phyloP scores from a whole-genome alignment of 2,888 invertebrate species.

The Epicampocera succincta region DNA sequence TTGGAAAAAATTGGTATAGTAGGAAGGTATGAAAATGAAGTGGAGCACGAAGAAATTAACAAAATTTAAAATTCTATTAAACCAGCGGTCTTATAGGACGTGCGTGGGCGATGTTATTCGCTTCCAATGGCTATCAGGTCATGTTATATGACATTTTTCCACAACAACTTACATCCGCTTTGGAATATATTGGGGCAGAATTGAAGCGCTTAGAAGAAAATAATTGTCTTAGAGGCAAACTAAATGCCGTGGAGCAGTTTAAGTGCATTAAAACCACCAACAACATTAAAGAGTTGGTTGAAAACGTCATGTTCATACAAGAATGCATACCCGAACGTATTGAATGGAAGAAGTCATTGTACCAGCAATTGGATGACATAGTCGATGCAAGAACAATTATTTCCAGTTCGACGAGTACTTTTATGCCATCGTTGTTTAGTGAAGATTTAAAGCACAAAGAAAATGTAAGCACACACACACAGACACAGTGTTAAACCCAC shows the following conservation, averaged over 20 bases:
- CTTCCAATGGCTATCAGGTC: constrained; percentile 95
- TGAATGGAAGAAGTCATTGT: constrained; percentile 91
- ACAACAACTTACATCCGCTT: constrained; percentile 88
- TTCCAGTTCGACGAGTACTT: constrained; percentile 96
- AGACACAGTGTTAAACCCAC: background rate
- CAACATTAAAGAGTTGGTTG: constrained; percentile 87
- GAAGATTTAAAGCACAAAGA: constrained; percentile 88
- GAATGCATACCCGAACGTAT: constrained; percentile 97
- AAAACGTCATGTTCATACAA: constrained; percentile 90
- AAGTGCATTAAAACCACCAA: constrained; percentile 88
- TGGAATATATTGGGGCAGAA: constrained; percentile 88
- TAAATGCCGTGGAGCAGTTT: constrained; percentile 89
- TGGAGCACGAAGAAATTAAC: background rate
- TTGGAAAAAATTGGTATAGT: constrained; percentile 88
- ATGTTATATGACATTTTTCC: constrained; percentile 91
- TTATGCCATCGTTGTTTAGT: constrained; percentile 93
- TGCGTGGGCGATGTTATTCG: constrained; percentile 98
- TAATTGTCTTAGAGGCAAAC: constrained; percentile 88
- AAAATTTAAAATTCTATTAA: background rate
- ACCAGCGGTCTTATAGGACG: constrained; percentile 95
- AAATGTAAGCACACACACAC: constrained; percentile 81
- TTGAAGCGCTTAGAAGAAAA: constrained; percentile 86
- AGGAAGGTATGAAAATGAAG: constrained; percentile 84
- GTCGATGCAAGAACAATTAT: constrained; percentile 89
- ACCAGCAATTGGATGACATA: constrained; percentile 88